phyloP scores from a whole-genome alignment of 2,888 invertebrate genomes.

The Torymus aiolomorphi region DNA sequence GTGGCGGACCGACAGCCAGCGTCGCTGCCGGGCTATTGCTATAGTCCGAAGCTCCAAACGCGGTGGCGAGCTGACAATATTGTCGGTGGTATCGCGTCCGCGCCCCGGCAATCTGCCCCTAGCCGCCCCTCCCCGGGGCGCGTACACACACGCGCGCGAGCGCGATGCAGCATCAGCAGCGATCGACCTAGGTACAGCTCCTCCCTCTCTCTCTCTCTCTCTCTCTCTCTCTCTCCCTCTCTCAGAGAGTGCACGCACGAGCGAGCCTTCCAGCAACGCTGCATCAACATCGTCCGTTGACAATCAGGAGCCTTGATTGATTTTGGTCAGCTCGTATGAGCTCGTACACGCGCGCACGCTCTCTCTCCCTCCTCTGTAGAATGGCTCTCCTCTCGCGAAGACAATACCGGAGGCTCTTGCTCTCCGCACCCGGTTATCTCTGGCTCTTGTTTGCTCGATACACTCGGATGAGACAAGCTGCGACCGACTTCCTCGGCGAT shows the following conservation, averaged over 20 bases:
- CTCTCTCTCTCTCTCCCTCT: too few species aligned
- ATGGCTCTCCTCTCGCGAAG: constrained; percentile 3
- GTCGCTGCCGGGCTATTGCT: too few species aligned
- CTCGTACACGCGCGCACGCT: constrained; percentile 13
- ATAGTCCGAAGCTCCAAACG: too few species aligned
- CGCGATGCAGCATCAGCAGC: too few species aligned
- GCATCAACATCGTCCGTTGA: constrained; percentile 67
- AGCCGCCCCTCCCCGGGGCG: too few species aligned
- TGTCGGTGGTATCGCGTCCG: too few species aligned
- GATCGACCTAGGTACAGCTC: neutral
- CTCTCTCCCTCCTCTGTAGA: neutral
- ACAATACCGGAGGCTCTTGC: constrained; percentile 12
- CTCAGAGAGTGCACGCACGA: too few species aligned
- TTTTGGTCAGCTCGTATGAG: constrained; percentile 57
- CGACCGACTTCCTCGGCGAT: too few species aligned
- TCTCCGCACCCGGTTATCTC: constrained; percentile 15
- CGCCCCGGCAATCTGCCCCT: too few species aligned
- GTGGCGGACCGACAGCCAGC: too few species aligned
- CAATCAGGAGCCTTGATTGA: constrained; percentile 71
- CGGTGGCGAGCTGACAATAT: too few species aligned
- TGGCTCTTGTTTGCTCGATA: constrained; percentile 26
- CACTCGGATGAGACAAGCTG: constrained; percentile 19
- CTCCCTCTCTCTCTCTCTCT: neutral
- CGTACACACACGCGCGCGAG: too few species aligned
- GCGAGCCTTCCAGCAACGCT: constrained; percentile 37